These are phyloP conservation scores for Liparis tanakae DNA, from an alignment of 2,797 vertebrate genomes.

Conservation along the genomic window DNA sequence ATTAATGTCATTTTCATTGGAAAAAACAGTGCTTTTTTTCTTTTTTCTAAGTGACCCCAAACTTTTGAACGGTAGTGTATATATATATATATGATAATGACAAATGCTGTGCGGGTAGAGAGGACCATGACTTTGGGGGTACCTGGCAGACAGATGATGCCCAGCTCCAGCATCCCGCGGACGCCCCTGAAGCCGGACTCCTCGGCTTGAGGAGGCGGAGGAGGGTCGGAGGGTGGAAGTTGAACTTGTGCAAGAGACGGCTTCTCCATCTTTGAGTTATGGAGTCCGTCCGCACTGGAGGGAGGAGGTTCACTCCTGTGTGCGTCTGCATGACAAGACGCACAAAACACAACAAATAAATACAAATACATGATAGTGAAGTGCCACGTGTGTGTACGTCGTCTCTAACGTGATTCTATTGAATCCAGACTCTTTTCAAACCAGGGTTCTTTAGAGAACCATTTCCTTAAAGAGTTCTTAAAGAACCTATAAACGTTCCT, in stretches of 20 bases:
- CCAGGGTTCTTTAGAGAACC: too few species aligned
- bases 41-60: too few species aligned
- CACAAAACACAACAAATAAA: conserved; percentile 33
- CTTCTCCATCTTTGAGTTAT: conserved; percentile 54
- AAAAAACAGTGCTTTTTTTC: too few species aligned
- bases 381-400: neutral
- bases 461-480: too few species aligned
- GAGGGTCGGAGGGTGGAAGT: conserved; percentile 25
- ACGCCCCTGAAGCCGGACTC: conserved; percentile 62
- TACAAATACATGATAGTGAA: neutral
- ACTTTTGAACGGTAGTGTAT: too few species aligned
- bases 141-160: conserved; percentile 91
- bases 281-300: conserved; percentile 48
- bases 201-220: conserved; percentile 45
- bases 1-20: too few species aligned
- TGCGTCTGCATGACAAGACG: conserved; percentile 52
- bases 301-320: conserved; percentile 50
- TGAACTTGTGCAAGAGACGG: conserved; percentile 34
- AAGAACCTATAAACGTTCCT: too few species aligned
- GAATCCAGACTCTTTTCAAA: neutral
- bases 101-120: neutral
- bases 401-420: neutral
- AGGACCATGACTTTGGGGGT: neutral
- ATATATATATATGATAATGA: too few species aligned
- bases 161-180: conserved; percentile 82